These are phyloP conservation scores for Actinemys pallida DNA, from an alignment of 2,113 vertebrate species.

Conservation along the genomic window DNA sequence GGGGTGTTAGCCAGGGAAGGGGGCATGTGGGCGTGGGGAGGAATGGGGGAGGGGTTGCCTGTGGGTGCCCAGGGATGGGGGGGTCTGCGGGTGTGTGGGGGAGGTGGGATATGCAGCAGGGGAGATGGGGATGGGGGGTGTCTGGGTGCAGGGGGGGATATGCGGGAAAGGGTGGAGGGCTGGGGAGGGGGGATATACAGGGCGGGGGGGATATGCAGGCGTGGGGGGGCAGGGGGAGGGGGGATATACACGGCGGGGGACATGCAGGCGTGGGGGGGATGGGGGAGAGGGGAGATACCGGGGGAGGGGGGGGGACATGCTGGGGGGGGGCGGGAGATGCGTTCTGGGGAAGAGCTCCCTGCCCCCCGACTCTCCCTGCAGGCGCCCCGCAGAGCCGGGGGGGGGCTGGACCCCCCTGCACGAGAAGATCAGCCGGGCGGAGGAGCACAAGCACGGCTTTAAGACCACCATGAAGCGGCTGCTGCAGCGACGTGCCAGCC, in stretches of 20 bases:
- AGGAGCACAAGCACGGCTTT: conserved; percentile 52
- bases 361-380: not conserved
- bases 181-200: not conserved
- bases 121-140: not conserved
- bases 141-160: too few relatives aligned
- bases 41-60: not conserved
- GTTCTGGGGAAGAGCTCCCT: not conserved
- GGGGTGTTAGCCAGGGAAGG: not conserved
- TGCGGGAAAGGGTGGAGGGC: too few relatives aligned
- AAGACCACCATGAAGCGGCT: conserved; percentile 37
- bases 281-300: not conserved
- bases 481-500: not conserved
- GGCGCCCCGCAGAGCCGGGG: conserved; percentile 35
- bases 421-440: conserved; percentile 34
- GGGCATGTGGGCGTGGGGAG: not conserved
- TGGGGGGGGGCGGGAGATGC: not conserved
- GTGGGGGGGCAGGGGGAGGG: not conserved
- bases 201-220: not conserved
- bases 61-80: not conserved
- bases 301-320: not conserved
- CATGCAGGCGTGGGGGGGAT: not conserved
- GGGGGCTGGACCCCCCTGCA: conserved; percentile 34
- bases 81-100: not conserved
- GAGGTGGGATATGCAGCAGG: not conserved
- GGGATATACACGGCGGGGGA: not conserved